Base-by-base conservation (phyloP, 1,140 invertebrate genomes). In the Drosophila kurseongensis region DNA sequence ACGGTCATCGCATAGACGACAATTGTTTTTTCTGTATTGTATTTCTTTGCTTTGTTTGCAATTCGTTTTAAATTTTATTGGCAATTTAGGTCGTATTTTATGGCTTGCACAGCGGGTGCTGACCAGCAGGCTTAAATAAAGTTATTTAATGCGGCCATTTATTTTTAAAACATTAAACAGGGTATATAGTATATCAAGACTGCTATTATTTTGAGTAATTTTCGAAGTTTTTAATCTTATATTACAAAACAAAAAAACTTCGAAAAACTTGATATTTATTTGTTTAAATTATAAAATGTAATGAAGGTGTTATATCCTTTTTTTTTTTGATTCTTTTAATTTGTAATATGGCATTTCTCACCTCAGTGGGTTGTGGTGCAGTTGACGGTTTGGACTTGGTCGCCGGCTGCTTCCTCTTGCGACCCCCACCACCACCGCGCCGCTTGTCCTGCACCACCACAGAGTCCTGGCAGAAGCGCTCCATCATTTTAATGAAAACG, bases 401-500 rank as follows among this genome's bases (percentile, higher is more conserved):
- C 23, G 44, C 50, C 44, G 60, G 41, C 51, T 78, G 62, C 35
- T 82, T 77, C 63, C 82, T 79, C 75, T 90, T 67, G 50, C 55
- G 45, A 52, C 48, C 44, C 14, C 45, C 55, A 29, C 67, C 75
- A 8, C 69, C 67, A 8, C 41, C 62, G 2, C 91, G 68, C 29
- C 77, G 73, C 41, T 91, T 95, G 86, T 96, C 96, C 77, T 96
- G 96, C 40, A 98, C 96, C 3, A 98, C 94, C 5, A 98, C 93
- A 16, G 94, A 94, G 66, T 95, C 95, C 78, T 94, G 95, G 63
- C 95, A 96, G 92, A 95, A 97, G 54, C 95, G 93, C 92, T 99
- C 97, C 65, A 99, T 92, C 95, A 99, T 96, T 94, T 97, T 98
- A 48, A 99, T 91, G 92, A 98, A 99, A 66, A 98, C 93, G 93